A percentile compares a stretch with the other conserved stretches of the same genome.
These are phyloP conservation scores for Trimorus sp. DNA, from an alignment of 2,888 invertebrate species.

Conservation along the genomic window DNA sequence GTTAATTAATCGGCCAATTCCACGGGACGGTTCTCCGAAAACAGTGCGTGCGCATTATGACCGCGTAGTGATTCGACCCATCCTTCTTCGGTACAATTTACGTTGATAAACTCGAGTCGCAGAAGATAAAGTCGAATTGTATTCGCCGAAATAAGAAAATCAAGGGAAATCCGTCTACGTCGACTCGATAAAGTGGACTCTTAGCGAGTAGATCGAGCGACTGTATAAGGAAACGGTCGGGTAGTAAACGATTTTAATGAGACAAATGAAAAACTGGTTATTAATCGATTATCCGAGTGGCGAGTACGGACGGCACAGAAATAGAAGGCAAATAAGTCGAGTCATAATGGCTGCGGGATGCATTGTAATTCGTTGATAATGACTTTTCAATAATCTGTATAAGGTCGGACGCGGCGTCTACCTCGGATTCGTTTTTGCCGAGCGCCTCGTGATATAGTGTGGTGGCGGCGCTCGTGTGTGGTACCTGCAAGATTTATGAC, in stretches of 20 bases:
- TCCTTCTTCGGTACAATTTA: slow-evolving; percentile 15
- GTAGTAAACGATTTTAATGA: slow-evolving; percentile 39
- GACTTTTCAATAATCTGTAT: slow-evolving; percentile 73
- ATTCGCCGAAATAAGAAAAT: slow-evolving; percentile 3
- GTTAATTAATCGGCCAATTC: slow-evolving; percentile 29
- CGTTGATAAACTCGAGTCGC: slow-evolving; percentile 19
- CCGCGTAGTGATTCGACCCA: slow-evolving; percentile 13
- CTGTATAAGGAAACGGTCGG: slow-evolving; percentile 28
- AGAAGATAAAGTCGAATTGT: slow-evolving; percentile 3
- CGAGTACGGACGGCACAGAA: slow-evolving; percentile 11
- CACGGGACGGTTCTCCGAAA: slow-evolving; percentile 20
- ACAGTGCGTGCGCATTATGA: neutral
- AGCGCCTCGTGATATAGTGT: slow-evolving; percentile 58
- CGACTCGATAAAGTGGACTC: slow-evolving; percentile 5
- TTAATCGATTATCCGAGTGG: slow-evolving; percentile 47
- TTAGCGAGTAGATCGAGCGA: slow-evolving; percentile 11
- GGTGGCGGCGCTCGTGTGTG: slow-evolving; percentile 55
- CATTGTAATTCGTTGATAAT: slow-evolving; percentile 65
- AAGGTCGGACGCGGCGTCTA: slow-evolving; percentile 51
- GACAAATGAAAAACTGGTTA: slow-evolving; percentile 45
- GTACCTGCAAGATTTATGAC: slow-evolving; percentile 72
- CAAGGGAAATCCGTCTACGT: neutral
- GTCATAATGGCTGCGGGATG: slow-evolving; percentile 50
- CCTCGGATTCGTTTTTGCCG: slow-evolving; percentile 56
- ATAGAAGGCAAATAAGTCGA: slow-evolving; percentile 50